Percentiles rank a stretch among this genome's conserved stretches.
These are phyloP conservation scores for Albula glossodonta DNA, from an alignment of 2,113 vertebrate species.

Conservation along the genomic window DNA sequence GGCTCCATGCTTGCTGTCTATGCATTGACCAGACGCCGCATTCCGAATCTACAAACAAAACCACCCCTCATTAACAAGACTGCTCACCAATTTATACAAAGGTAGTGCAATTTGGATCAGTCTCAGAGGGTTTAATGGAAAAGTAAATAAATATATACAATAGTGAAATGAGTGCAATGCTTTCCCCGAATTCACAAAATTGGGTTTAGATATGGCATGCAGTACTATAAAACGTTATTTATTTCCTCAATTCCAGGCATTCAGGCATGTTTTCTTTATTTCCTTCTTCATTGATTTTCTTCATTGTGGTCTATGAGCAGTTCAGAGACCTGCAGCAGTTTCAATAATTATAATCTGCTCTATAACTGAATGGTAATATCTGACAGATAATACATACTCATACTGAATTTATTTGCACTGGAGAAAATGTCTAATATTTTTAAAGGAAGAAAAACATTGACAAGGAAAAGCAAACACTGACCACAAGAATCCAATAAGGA, in stretches of 20 bases:
- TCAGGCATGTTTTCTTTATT: not conserved
- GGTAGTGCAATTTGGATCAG: not conserved
- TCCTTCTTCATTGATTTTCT: too few species aligned
- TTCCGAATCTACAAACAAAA: conserved; percentile 75
- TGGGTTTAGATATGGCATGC: not conserved
- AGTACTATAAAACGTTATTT: not conserved
- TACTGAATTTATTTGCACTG: not conserved
- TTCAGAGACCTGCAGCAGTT: not conserved
- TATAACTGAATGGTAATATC: not conserved
- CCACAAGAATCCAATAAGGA: not conserved
- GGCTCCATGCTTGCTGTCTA: conserved; percentile 85
- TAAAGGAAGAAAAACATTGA: too few species aligned
- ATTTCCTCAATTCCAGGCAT: not conserved
- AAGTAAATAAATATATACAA: not conserved
- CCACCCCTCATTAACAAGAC: not conserved
- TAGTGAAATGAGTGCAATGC: not conserved
- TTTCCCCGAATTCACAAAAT: not conserved
- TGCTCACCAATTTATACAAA: not conserved
- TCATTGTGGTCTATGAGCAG: not conserved
- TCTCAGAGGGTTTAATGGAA: not conserved
- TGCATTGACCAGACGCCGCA: conserved; percentile 78
- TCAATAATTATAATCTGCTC: not conserved
- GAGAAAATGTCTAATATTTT: not conserved
- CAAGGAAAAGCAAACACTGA: not conserved
- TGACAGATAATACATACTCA: not conserved